Evolutionary conservation across 53 echinoderm and acorn worm species (phyloP), one percentile per base, ranked within the genome.

Genomic region (Crossaster papposus): DNA sequence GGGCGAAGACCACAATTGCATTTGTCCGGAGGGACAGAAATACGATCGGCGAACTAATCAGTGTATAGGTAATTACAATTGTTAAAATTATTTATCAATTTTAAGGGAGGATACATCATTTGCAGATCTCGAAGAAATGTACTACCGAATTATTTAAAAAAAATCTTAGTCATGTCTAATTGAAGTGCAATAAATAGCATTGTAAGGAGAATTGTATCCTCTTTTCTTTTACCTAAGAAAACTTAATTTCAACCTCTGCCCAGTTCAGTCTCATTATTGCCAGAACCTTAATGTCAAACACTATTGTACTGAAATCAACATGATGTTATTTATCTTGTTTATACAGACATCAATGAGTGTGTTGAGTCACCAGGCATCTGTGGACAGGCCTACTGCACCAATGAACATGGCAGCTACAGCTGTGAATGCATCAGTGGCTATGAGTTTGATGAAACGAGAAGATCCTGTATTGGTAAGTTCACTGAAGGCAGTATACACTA

Each of bases 321-420:
- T n/a, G n/a, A n/a, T 68, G 20, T 28, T 44, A 44, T 44, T 44
- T 68, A 26, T 2, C 2, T 68, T 74, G 33, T 20, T n/a, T n/a
- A n/a, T 34, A 38, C 83, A 94, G 95, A 95, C 54, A 75, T 94
- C 70, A 92, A 94, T 83, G 81, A 90, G 50, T 96, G 96, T 84
- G 78, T 65, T 10, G 79, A 82, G 72, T 77, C 78, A 23, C 79
- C 92, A 0, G 62, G 81, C 22, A 90, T 92, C 31, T 96, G 96
- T 90, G 96, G 96, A 29, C 94, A 92, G 91, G 96, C 92, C 64
- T 92, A 79, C 24, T 96, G 96, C 83, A 86, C 92, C 62, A 91
- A 94, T 65, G 80, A 83, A 35, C 76, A 81, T 52, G 85, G 82
- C 30, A 91, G 82, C 24, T 90, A 94, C 88, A 92, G 79, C 81